Evolutionary conservation across 2,113 vertebrate species (phyloP), one percentile per base, ranked within the genome.

Genomic region (Myotis brandtii): DNA sequence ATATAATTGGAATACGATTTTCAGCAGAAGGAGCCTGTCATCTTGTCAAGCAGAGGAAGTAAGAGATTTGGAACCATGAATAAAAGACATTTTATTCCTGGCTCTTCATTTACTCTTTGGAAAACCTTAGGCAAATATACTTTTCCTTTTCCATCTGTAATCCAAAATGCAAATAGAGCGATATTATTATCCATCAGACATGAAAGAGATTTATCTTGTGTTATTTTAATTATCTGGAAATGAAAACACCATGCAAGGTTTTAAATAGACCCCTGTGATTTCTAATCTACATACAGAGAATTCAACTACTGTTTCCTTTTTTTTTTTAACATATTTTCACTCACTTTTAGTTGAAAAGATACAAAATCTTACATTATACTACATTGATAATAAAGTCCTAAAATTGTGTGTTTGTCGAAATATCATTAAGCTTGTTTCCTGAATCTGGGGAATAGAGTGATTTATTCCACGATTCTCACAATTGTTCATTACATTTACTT

Each of bases 211-310:
- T 94, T 85, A 75, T 91, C 37, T 77, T 62, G 18, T 2, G 27
- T 79, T 95, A 54, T 90, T 95, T 94, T 87, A 34, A 92, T 83
- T 67, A 56, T 90, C 67, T 92, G 54, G 81, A 93, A 96, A 76
- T 80, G 11, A 50, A 97, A 85, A 46, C 14, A 72, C 6, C 2
- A 82, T 56, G 12, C 12, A 56, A 23, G 18, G 9, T 48, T 93
- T 93, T 93, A 91, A 92, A 95, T 76, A 92, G 32, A 34, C 21
- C 17, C 27, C 25, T 90, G 20, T 46, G 46, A 75, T 88, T 89
- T 94, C n/a, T 86, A 56, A 89, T 93, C 32, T 73, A 9, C 18
- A 40, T 23, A 48, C 7, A 52, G 30, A 66, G 1, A 95, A 84
- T 77, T 56, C 56, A 85, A 83, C 9, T 46, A 25, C 56, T 84